These are phyloP conservation scores for Mugil cephalus DNA, from an alignment of 2,113 vertebrate genomes.

Conservation along the genomic window DNA sequence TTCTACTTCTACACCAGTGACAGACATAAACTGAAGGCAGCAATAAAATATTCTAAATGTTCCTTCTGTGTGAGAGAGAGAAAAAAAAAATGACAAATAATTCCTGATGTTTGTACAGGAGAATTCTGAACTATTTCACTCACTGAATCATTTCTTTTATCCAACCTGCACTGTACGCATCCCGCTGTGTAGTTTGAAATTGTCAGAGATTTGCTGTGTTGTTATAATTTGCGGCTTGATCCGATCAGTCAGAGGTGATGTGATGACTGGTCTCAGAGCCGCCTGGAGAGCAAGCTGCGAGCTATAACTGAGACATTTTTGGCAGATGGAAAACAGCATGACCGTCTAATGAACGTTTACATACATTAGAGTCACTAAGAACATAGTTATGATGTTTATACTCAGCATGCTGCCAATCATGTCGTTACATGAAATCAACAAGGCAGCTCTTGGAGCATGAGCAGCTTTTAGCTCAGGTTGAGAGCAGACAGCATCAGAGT, in stretches of 20 bases:
- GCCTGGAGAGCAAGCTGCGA: conserved; percentile 15
- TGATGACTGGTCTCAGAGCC: conserved; percentile 39
- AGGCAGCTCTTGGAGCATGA: conserved; percentile 13
- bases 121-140: conserved; percentile 46
- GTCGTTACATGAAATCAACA: conserved; percentile 22
- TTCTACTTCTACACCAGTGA: conserved; percentile 28
- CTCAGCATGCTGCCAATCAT: conserved; percentile 29
- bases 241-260: conserved; percentile 47
- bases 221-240: conserved; percentile 43
- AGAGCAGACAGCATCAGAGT: conserved; percentile 21
- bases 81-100: conserved; percentile 59
- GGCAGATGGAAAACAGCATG: conserved; percentile 9
- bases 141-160: conserved; percentile 43
- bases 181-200: neutral
- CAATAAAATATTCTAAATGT: conserved; percentile 43
- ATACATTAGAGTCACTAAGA: conserved; percentile 36
- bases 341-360: conserved; percentile 51
- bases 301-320: conserved; percentile 7
- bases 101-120: conserved; percentile 62
- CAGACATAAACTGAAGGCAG: conserved; percentile 45
- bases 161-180: conserved; percentile 49
- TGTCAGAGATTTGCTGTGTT: conserved; percentile 29
- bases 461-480: conserved; percentile 8
- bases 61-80: conserved; percentile 7
- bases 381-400: conserved; percentile 29